Base-by-base conservation (phyloP, 2,888 invertebrate genomes). In the Tenthredo amoena region DNA sequence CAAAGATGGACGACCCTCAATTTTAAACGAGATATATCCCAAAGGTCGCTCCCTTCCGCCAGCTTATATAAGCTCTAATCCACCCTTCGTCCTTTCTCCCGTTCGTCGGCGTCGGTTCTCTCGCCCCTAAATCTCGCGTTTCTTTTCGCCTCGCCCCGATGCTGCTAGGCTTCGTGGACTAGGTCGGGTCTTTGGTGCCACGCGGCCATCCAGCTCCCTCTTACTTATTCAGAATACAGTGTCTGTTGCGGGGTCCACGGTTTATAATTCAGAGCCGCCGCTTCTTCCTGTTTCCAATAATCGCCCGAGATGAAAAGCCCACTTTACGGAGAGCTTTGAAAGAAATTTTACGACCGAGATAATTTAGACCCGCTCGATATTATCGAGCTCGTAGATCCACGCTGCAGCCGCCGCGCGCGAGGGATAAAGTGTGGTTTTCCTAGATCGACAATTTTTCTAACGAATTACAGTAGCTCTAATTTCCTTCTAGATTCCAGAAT, bases 1-100 rank as follows among this genome's bases (percentile, higher is more conserved):
- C 55, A 77, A 37, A 62, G 81, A 81, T 81, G 81, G 50, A 81
- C 58, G 81, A 81, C 21, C 62, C 81, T 62, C 81, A 40, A 81
- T 81, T 81, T 62, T n/a, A 62, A 81, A 62, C 81, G 81, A 62
- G 81, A 81, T 37, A 81, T 43, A 21, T 50, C 50, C 50, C 31
- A n/a, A 55, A 55, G 77, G 47, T 31, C 31, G 47, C 50, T 55
- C 77, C 77, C 77, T 77, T 77, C 77, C 77, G 77, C 77, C 50
- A 55, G 77, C 77, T 77, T 77, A 77, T 26, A 26, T 55, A 34
- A 77, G 55, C 77, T 55, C 77, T 77, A 55, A 50, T 77, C 77
- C 50, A 77, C 26, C 31, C 47, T 31, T 77, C 77, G 55, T 34
- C 31, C 31, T 55, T 50, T 10, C 50, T 55, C 31, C 26, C 31